These are phyloP conservation scores for Eulemur macaco DNA, from an alignment of 2,113 vertebrate genomes.

Conservation along the genomic window DNA sequence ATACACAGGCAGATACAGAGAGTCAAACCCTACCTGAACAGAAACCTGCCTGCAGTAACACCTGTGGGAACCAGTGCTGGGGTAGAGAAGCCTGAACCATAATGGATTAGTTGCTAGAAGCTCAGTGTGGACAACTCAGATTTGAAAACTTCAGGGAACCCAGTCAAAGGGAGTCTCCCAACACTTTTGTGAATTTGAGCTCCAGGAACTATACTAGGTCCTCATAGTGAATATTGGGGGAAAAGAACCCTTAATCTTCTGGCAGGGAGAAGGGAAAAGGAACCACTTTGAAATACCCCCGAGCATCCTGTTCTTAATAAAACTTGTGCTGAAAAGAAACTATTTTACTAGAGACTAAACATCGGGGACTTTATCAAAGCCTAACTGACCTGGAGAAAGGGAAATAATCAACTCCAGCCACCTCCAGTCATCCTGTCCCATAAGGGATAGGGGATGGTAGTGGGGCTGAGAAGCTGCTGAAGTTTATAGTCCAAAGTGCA, in stretches of 20 bases:
- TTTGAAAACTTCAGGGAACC: neutral
- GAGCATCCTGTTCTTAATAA: neutral
- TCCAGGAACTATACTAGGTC: neutral
- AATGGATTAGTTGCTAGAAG: neutral
- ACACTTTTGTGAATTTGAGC: neutral
- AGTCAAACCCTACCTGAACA: neutral
- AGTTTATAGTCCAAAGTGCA: neutral
- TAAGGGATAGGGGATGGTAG: neutral
- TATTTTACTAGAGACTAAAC: neutral
- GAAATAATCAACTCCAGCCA: neutral
- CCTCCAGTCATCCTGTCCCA: neutral
- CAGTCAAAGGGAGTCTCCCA: accelerated
- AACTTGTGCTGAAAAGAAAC: neutral
- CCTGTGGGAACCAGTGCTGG: no score
- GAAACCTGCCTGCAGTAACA: neutral
- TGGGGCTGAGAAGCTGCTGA: neutral
- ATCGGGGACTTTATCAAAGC: neutral
- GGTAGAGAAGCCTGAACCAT: neutral
- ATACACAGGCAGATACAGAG: neutral
- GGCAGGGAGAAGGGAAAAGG: neutral
- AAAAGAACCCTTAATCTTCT: neutral
- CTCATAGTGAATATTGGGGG: neutral
- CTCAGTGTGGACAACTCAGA: neutral
- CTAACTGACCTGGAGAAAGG: neutral
- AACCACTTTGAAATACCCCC: neutral